Evolutionary conservation across 2,888 invertebrate genomes (phyloP), one percentile per base, ranked within the genome.

Genomic region (Drosophila subquinaria): DNA sequence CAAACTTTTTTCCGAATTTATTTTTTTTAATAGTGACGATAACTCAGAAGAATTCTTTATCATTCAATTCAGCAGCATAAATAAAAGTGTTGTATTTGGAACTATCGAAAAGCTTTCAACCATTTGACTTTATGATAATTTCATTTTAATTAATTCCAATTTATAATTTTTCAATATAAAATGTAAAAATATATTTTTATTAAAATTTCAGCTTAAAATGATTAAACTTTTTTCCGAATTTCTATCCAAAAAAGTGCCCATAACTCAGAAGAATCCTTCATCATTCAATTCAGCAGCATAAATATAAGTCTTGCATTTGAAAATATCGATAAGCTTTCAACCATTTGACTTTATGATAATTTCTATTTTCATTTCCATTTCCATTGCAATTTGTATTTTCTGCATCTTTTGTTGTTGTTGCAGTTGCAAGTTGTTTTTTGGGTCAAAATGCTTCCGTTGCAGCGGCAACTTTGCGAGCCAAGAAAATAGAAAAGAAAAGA

Each of bases 331-430:
- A 48, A 76, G 59, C 48, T 76, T 66, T 57, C 43, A 45, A 40
- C 36, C 42, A 56, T 55, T 82, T 71, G 64, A 50, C 66, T 56
- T 65, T 56, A 66, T 65, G 76, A 73, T 68, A 67, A 84, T 80
- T 77, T 74, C 72, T 61, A 75, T 81, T 81, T 73, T 61, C 70
- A 57, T n/a, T 45, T 23, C 23, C 45, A 81, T 69, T 79, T 67
- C 55, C 47, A 82, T 57, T 78, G 63, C 73, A 79, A 78, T 76
- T 83, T 69, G 72, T 70, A 73, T 66, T 65, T 60, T 35, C 13
- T 8, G 38, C 38, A 11, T 48, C 10, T 38, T 50, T 65, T 56
- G 33, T 45, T 27, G 27, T 27, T 68, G 9, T 35, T 55, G n/a
- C 38, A 47, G 30, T 17, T 33, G 36, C 11, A 62, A n/a, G 47